Base-by-base conservation (phyloP, 2,113 vertebrate species). In the Cervus canadensis region DNA sequence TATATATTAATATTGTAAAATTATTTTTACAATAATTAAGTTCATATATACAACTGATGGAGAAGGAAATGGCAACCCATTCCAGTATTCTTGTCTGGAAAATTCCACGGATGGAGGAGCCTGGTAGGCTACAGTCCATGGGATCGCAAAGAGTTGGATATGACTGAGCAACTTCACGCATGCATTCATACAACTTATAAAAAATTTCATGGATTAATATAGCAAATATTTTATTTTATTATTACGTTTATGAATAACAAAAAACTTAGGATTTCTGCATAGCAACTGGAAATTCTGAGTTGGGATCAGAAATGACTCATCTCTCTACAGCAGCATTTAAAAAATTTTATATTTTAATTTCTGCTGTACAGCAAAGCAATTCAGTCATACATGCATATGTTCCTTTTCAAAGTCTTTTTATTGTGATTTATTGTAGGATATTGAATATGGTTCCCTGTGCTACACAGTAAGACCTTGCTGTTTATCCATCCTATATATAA, bases 81-180 rank as follows among this genome's bases (percentile, higher is more conserved):
- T 71, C 67, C 67, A 40, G 9, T 40, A 40, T 21, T 71, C 67
- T 71, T 71, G 67, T 19, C 67, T 71, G n/a, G 19, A 40, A 71
- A 71, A 71, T 71, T 23, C 67, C 19, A 71, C 0, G 1, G 19
- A 40, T 71, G n/a, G 9, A 71, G 67, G 19, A 23, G n/a, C 19
- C n/a, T 71, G n/a, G 67, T n/a, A 23, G 67, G 10, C 67, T 40
- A 40, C n/a, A 40, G 67, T 23, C n/a, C 10, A 23, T 71, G 19
- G 67, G 36, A 6, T 71, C 0, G 2, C 67, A 40, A 40, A 23
- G 19, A 40, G 19, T 40, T 2, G 1, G 67, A 71, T 10, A 71
- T 23, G 19, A 40, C 67, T 40, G 67, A 40, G n/a, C 19, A 23
- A 71, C 19, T 23, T 71, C 67, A 71, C 12, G 19, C 19, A 40